Base-by-base conservation (phyloP, 2,888 invertebrate genomes). In the Saturnia japonica region DNA sequence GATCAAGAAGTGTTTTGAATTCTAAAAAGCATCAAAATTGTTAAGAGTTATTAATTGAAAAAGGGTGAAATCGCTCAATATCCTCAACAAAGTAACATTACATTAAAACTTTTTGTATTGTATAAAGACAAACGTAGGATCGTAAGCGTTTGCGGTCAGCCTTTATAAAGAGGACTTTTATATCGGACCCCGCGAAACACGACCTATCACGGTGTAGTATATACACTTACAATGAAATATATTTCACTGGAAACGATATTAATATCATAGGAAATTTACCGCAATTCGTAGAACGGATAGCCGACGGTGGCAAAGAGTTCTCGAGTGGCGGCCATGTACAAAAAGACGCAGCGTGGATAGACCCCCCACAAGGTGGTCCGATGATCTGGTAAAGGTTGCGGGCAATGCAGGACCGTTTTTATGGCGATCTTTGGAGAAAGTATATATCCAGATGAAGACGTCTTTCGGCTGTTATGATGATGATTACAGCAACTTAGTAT, bases 101-200 rank as follows among this genome's bases (percentile, higher is more conserved):
- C 77, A 82, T 82, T 81, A 80, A 78, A 82, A 80, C 73, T 80
- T 78, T 70, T 71, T 69, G 72, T 72, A 76, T 73, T 71, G 78
- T 71, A 75, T 77, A 74, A 82, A 87, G 84, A 85, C 85, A 87
- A 88, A 84, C 83, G 83, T 80, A 85, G 82, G 83, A 82, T n/a
- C 84, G 83, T 80, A 83, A 82, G 77, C 79, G 78, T 81, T 82
- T 82, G 87, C 83, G 91, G 90, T 87, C 87, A 87, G 89, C 86
- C 85, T 87, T 90, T 90, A 88, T 89, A 89, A 86, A 90, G 87
- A 83, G 87, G 85, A 89, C 88, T 91, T 89, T 90, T 91, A 91
- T 90, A 90, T 87, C 85, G 84, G 80, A 82, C 79, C 77, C 83
- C 85, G 85, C 88, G 90, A 90, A 90, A 91, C 89, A 87, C 86